Conservation (phyloP, 2,797 vertebrate genomes). For the Synanceia verrucosa region DNA sequence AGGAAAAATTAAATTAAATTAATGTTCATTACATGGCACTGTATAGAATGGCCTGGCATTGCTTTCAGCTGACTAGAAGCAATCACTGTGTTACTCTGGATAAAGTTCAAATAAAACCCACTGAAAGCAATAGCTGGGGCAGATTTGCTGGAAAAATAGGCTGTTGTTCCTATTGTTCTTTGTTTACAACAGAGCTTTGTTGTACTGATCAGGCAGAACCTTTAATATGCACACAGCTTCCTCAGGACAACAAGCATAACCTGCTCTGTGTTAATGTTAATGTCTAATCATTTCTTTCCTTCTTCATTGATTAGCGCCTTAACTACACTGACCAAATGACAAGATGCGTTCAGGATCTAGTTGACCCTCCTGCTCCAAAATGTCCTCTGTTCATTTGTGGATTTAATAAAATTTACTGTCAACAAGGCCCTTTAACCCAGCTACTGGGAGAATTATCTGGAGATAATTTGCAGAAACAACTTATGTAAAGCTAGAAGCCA, state of each 20-base stretch:
- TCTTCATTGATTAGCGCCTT: not conserved
- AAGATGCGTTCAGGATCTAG: not conserved
- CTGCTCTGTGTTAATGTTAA: not conserved
- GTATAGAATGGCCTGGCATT: no score
- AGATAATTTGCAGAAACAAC: not conserved
- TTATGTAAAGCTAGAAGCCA: not conserved
- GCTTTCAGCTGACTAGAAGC: not conserved
- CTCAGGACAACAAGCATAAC: not conserved
- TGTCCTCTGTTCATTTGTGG: not conserved
- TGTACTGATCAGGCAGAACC: conserved; percentile 27
- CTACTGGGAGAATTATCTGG: not conserved
- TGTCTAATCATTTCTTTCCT: not conserved
- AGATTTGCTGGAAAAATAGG: conserved; percentile 30
- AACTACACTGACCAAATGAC: not conserved
- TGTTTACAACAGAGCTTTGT: conserved; percentile 55
- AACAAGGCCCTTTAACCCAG: not conserved
- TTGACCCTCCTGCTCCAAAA: not conserved
- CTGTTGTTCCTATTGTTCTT: conserved; percentile 54
- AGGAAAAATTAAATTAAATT: not conserved
- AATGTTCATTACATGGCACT: not conserved
- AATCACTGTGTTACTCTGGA: not conserved
- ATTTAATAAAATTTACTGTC: not conserved
- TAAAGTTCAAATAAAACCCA: not conserved
- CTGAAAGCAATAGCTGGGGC: conserved; percentile 5
- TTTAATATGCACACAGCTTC: conserved; percentile 26